These are phyloP conservation scores for Amphimedon queenslandica DNA, from an alignment of 37 sponge, comb jelly and placozoan species.

Conservation along the genomic window DNA sequence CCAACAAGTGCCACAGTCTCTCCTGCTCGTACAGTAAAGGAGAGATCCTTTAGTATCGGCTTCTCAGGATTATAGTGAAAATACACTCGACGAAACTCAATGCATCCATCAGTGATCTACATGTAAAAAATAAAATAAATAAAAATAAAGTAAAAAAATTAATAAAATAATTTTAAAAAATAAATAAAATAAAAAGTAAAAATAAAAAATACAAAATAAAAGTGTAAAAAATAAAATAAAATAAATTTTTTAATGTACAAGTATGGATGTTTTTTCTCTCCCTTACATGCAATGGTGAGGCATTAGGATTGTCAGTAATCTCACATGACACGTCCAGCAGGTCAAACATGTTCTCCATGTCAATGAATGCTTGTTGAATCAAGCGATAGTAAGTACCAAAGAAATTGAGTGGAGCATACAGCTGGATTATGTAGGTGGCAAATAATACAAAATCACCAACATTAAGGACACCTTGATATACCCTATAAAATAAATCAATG, in stretches of 20 bases:
- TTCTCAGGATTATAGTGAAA: slow-evolving; percentile 86
- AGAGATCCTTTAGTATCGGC: slow-evolving; percentile 72
- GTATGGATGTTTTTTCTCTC: too few species aligned
- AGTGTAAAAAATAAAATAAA: too few species aligned
- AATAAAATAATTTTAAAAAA: slow-evolving; percentile 1
- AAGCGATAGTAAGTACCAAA: slow-evolving; percentile 95
- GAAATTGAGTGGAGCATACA: slow-evolving; percentile 94
- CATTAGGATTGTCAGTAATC: slow-evolving; percentile 53
- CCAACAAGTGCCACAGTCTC: slow-evolving; percentile 94
- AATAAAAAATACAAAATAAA: slow-evolving; percentile 9
- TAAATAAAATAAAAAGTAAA: not conserved
- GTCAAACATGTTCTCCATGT: slow-evolving; percentile 99
- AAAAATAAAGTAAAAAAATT: too few species aligned
- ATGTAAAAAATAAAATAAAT: slow-evolving; percentile 6
- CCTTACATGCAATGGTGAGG: slow-evolving; percentile 12
- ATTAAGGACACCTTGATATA: slow-evolving; percentile 67
- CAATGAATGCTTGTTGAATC: slow-evolving; percentile 96
- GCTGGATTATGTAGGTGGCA: slow-evolving; percentile 92
- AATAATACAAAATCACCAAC: slow-evolving; percentile 98
- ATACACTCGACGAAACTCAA: slow-evolving; percentile 85
- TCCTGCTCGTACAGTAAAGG: slow-evolving; percentile 82
- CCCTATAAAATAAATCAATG: slow-evolving; percentile 10
- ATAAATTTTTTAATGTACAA: too few species aligned
- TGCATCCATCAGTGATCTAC: slow-evolving; percentile 46
- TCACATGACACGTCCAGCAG: slow-evolving; percentile 80